Conservation (phyloP, 1,140 invertebrate genomes). For the Himalopsyche phryganea region DNA sequence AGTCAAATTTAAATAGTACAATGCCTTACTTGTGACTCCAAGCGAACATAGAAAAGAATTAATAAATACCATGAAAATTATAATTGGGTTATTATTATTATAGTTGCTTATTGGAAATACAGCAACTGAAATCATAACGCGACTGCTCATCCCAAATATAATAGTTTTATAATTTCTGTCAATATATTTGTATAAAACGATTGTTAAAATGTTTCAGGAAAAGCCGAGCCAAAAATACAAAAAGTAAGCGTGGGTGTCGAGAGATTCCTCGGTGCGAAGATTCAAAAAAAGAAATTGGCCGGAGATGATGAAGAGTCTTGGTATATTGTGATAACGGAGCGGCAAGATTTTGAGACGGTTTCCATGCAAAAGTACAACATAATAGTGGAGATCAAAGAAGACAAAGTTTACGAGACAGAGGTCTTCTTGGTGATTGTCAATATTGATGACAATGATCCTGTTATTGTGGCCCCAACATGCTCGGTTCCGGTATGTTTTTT, state of each 20-base stretch:
- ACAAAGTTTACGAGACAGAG: conserved; percentile 19
- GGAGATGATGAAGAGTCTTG: conserved; percentile 32
- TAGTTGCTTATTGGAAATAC: no score
- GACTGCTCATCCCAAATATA: no score
- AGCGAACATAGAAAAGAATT: no score
- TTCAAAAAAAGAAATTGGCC: conserved; percentile 23
- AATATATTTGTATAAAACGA: no score
- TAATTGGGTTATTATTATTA: no score
- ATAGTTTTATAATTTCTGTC: no score
- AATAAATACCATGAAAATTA: no score
- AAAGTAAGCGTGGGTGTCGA: conserved; percentile 33
- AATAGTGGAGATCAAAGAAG: conserved; percentile 36
- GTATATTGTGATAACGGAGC: conserved; percentile 43
- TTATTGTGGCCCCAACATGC: conserved; percentile 46
- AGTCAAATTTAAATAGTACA: no score
- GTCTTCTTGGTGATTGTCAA: conserved; percentile 47
- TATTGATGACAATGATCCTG: conserved; percentile 52
- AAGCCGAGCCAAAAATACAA: conserved; percentile 32
- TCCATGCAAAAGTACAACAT: conserved; percentile 46
- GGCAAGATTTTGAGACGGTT: conserved; percentile 52
- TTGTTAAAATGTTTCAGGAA: conserved; percentile 39
- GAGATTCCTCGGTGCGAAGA: conserved; percentile 37
- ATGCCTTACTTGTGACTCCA: no score
- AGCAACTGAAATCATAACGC: no score
- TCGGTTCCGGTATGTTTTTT: conserved; percentile 40